These are phyloP conservation scores for Nowickia ferox DNA, from an alignment of 2,888 invertebrate genomes.

Conservation along the genomic window DNA sequence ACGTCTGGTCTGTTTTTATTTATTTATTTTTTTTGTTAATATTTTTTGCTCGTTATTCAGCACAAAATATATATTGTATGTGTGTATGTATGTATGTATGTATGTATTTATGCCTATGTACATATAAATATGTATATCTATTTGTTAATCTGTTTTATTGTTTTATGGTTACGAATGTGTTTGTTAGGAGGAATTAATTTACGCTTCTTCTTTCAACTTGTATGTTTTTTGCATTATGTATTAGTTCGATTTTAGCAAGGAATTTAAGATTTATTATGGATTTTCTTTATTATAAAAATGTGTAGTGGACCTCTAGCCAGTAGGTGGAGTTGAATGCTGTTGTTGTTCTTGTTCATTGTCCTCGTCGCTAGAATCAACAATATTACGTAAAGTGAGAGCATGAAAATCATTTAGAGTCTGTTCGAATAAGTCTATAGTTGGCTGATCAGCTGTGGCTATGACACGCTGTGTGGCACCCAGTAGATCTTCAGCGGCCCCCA, in stretches of 20 bases:
- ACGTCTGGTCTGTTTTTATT: constrained; percentile 60
- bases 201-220: constrained; percentile 9
- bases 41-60: constrained; percentile 33
- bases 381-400: constrained; percentile 80
- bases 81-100: constrained; percentile 23
- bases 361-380: constrained; percentile 80
- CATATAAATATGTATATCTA: background rate
- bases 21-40: constrained; percentile 31
- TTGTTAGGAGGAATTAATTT: constrained; percentile 56
- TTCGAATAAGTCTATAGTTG: constrained; percentile 82
- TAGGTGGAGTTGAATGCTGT: constrained; percentile 42
- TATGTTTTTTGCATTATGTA: constrained; percentile 26
- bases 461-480: constrained; percentile 80
- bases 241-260: constrained; percentile 59
- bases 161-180: constrained; percentile 41
- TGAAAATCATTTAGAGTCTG: constrained; percentile 83
- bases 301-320: constrained; percentile 59
- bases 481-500: constrained; percentile 81
- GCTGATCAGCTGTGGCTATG: constrained; percentile 79
- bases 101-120: too few species aligned
- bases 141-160: constrained; percentile 47
- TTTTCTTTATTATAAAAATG: constrained; percentile 59
- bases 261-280: constrained; percentile 47
- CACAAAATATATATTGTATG: constrained; percentile 47
- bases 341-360: constrained; percentile 52